Evolutionary conservation across 2,113 vertebrate species (phyloP).

Genomic region (Anas platyrhynchos): DNA sequence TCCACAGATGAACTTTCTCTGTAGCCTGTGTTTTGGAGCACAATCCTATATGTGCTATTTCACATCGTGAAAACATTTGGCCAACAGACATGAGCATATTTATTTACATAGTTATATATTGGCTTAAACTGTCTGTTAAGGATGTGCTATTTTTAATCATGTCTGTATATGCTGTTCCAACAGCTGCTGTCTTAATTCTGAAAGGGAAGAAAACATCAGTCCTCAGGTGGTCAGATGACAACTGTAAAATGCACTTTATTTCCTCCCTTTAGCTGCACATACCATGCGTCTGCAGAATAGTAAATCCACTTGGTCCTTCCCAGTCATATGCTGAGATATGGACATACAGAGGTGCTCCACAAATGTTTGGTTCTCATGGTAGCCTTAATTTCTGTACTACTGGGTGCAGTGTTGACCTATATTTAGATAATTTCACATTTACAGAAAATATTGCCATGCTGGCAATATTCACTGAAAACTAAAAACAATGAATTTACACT

Average conservation of each 20-base stretch:
- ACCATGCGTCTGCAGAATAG: neutral
- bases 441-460: neutral
- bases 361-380: neutral
- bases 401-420: neutral
- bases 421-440: neutral
- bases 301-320: neutral
- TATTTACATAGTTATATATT: neutral
- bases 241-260: neutral
- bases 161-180: neutral
- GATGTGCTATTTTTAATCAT: neutral
- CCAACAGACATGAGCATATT: neutral
- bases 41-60: neutral
- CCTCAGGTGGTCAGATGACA: neutral
- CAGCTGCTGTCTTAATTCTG: neutral
- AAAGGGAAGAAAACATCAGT: neutral
- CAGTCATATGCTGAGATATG: neutral
- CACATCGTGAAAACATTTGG: neutral
- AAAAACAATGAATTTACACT: neutral
- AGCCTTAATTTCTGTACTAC: neutral
- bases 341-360: neutral
- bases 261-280: neutral
- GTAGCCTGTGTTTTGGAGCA: neutral
- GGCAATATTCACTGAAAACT: neutral
- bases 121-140: neutral
- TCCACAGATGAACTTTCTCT: neutral